phyloP scores from a whole-genome alignment of 2,888 invertebrate genomes.

The Archaeoteleia sp. region DNA sequence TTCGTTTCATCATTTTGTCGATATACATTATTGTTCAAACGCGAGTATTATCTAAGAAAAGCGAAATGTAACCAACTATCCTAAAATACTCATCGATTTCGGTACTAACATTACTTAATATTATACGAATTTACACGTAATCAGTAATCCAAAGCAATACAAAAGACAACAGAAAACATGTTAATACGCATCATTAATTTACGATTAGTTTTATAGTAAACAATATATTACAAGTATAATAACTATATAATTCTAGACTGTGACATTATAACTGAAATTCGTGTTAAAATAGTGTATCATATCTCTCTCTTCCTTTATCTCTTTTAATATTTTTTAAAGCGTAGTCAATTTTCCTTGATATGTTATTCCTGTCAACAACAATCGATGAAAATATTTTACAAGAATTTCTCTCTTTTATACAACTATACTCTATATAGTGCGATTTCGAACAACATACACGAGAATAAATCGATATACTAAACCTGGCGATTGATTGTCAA shows the following conservation, averaged over 20 bases:
- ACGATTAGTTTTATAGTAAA: conserved; percentile 23
- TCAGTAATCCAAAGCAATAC: no score
- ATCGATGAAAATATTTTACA: conserved; percentile 32
- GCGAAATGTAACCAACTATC: conserved; percentile 18
- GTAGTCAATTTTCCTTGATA: conserved; percentile 23
- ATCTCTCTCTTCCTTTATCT: not conserved
- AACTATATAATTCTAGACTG: conserved; percentile 16
- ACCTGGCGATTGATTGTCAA: conserved; percentile 6
- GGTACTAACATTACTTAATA: conserved; percentile 26
- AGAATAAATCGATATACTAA: conserved; percentile 11
- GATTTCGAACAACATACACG: not conserved
- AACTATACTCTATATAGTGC: conserved; percentile 11
- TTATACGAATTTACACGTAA: conserved; percentile 14
- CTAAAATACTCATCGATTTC: conserved; percentile 28
- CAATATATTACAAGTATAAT: conserved; percentile 35
- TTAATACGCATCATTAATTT: conserved; percentile 16
- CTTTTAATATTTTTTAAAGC: conserved; percentile 7
- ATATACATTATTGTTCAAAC: conserved; percentile 31
- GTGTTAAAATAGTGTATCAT: conserved; percentile 14
- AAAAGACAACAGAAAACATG: conserved; percentile 27
- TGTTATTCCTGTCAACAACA: conserved; percentile 31
- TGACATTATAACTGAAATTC: conserved; percentile 4
- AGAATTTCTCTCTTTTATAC: conserved; percentile 7
- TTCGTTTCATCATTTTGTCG: conserved; percentile 22
- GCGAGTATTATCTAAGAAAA: conserved; percentile 15